A percentile compares a stretch with the other conserved stretches of the same genome.
These are phyloP conservation scores for Darevskia nairensis DNA, from an alignment of 2,797 vertebrate species.

Conservation along the genomic window DNA sequence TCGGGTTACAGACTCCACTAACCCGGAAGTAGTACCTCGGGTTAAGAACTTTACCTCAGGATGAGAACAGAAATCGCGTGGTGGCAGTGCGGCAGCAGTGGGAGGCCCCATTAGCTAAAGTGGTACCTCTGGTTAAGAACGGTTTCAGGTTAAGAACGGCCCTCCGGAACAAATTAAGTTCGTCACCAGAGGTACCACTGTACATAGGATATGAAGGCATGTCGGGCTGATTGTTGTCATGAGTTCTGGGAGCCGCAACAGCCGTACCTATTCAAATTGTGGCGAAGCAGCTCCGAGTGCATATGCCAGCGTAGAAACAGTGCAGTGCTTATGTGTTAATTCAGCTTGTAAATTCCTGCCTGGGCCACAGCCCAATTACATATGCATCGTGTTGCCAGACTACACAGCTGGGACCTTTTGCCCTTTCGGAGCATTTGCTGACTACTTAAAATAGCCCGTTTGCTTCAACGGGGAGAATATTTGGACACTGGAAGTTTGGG, in stretches of 20 bases:
- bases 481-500: neutral
- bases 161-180: too few relatives aligned
- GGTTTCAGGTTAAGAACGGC: too few relatives aligned
- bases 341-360: constrained; percentile 47
- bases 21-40: too few relatives aligned
- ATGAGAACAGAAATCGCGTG: too few relatives aligned
- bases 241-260: constrained; percentile 44
- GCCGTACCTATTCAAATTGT: constrained; percentile 53
- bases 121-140: too few relatives aligned
- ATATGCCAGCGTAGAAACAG: constrained; percentile 56
- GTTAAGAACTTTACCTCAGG: too few relatives aligned
- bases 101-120: too few relatives aligned
- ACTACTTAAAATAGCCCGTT: constrained; percentile 38
- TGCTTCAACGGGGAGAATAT: neutral
- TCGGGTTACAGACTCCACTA: too few relatives aligned
- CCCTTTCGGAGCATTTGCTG: constrained; percentile 1
- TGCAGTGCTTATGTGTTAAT: constrained; percentile 54
- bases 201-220: neutral
- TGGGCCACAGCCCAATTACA: constrained; percentile 36
- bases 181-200: too few relatives aligned
- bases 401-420: constrained; percentile 57
- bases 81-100: too few relatives aligned
- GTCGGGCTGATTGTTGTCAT: constrained; percentile 31
- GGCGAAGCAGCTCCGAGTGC: constrained; percentile 44
- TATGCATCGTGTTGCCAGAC: neutral